phyloP scores from a whole-genome alignment of 2,113 vertebrate species.

The Mastomys coucha region DNA sequence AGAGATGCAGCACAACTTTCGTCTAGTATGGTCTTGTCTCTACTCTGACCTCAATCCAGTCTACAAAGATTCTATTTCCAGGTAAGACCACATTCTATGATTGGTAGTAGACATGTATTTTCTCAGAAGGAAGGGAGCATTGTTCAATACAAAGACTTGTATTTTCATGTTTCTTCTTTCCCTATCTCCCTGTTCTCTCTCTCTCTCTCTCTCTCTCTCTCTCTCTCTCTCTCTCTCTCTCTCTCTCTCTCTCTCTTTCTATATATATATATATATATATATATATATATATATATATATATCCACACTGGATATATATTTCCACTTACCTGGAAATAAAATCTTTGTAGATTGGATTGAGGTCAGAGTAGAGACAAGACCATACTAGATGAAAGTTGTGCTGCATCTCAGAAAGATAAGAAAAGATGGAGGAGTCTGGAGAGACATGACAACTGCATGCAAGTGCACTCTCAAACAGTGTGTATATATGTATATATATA shows the following conservation, averaged over 20 bases:
- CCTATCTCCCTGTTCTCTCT: too few species aligned
- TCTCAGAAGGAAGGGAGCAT: background rate
- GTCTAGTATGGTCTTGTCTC: background rate
- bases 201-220: background rate
- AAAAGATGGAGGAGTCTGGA: too few species aligned
- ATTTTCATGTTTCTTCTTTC: background rate
- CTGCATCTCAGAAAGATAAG: too few species aligned
- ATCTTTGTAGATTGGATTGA: background rate
- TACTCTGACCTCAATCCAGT: background rate
- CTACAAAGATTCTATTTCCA: background rate
- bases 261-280: too few species aligned
- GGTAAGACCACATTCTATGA: background rate
- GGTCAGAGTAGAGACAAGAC: background rate
- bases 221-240: fast-evolving
- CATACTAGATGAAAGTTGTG: background rate
- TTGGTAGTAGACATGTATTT: background rate
- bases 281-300: too few species aligned
- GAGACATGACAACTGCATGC: background rate
- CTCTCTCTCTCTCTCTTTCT: fast-evolving
- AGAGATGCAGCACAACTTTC: background rate
- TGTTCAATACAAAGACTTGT: background rate
- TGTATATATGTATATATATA: background rate
- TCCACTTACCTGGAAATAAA: background rate
- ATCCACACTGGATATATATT: too few species aligned
- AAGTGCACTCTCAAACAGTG: background rate